Evolutionary conservation across 2,113 vertebrate genomes (phyloP).

Genomic region (Apteryx mantelli): DNA sequence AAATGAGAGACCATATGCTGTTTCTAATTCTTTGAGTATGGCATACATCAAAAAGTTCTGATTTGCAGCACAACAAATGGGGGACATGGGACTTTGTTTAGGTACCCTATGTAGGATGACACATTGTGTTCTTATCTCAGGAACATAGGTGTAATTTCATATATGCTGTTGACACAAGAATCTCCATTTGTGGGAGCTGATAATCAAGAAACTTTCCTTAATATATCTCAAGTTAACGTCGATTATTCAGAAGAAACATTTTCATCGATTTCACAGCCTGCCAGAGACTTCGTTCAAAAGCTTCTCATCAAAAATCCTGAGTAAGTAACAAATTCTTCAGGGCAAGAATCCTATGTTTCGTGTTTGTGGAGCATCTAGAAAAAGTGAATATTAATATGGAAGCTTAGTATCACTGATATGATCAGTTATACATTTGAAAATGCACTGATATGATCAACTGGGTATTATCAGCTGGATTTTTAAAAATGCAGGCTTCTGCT

Average conservation of each 20-base stretch:
- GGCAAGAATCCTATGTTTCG: not conserved
- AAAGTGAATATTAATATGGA: not conserved
- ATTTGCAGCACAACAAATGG: not conserved
- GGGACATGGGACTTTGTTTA: not conserved
- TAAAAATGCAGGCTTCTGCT: not conserved
- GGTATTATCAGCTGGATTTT: not conserved
- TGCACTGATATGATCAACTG: not conserved
- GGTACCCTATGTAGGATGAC: not conserved
- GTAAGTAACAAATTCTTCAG: constrained; percentile 79
- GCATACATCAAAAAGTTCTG: not conserved
- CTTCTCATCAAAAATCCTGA: constrained; percentile 92
- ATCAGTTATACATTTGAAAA: not conserved
- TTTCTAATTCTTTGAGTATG: not conserved
- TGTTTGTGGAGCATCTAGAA: not conserved
- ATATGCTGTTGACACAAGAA: constrained; percentile 94
- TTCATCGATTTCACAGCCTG: constrained; percentile 88
- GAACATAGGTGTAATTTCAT: constrained; percentile 94
- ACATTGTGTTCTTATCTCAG: constrained; percentile 69
- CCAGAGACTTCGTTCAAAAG: constrained; percentile 92
- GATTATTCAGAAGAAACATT: constrained; percentile 92
- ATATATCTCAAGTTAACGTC: constrained; percentile 96
- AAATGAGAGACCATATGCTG: not conserved
- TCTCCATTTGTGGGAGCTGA: constrained; percentile 93
- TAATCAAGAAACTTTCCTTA: constrained; percentile 96
- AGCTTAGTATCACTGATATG: not conserved